phyloP scores from a whole-genome alignment of 2,113 vertebrate genomes.

The Solea senegalensis region DNA sequence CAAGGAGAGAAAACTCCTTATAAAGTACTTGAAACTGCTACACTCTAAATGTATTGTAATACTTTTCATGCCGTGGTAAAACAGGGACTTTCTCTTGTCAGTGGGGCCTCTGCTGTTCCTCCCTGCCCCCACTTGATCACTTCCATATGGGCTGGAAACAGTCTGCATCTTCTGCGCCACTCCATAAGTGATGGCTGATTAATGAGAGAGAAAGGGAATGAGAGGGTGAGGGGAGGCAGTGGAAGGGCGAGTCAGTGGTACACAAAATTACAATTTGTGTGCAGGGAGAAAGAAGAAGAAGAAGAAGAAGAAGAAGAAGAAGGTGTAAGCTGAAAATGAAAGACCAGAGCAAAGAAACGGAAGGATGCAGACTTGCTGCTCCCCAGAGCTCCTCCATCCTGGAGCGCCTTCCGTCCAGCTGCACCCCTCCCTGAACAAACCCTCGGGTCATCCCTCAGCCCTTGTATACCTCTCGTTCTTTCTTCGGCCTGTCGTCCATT shows the following conservation, averaged over 20 bases:
- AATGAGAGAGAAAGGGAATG: slow-evolving; percentile 25
- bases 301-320: not conserved
- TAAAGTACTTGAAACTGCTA: not conserved
- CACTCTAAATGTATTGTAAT: not conserved
- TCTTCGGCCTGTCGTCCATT: not conserved
- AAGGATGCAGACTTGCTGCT: slow-evolving; percentile 45
- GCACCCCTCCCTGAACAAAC: not conserved
- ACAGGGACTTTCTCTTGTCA: slow-evolving; percentile 36
- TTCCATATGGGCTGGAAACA: slow-evolving; percentile 53
- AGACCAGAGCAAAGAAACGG: slow-evolving; percentile 5
- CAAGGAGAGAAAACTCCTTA: too few relatives aligned
- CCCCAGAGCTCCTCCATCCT: slow-evolving; percentile 35
- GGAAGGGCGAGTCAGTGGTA: not conserved
- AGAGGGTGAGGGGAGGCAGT: not conserved
- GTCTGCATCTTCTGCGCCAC: slow-evolving; percentile 11
- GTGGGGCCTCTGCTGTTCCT: slow-evolving; percentile 22
- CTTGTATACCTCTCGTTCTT: not conserved
- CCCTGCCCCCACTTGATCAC: slow-evolving; percentile 25
- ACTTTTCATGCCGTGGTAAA: not conserved
- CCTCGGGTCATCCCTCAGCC: slow-evolving; percentile 18
- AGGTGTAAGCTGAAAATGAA: not conserved
- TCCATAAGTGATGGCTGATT: slow-evolving; percentile 35
- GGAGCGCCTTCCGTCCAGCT: slow-evolving; percentile 26
- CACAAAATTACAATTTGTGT: slow-evolving; percentile 6
- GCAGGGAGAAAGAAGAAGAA: not conserved